phyloP scores from a whole-genome alignment of 2,797 vertebrate species.

The Margarornis squamiger region DNA sequence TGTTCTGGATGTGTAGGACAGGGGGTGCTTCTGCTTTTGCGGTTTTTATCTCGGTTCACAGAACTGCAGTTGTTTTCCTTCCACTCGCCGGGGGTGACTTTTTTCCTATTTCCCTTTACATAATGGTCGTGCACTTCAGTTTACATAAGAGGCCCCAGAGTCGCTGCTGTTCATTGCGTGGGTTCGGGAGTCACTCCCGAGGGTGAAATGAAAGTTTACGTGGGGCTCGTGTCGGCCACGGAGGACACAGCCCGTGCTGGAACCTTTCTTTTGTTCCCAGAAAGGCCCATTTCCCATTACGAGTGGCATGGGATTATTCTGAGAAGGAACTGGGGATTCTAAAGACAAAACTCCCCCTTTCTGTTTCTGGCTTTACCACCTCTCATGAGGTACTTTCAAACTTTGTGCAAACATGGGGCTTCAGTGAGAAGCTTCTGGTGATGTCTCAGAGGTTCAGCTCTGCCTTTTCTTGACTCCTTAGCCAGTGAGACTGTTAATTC shows the following conservation, averaged over 20 bases:
- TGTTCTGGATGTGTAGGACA: background rate
- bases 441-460: background rate
- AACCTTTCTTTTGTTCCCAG: rapidly evolving
- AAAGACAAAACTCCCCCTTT: background rate
- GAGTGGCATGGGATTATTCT: background rate
- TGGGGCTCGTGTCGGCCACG: background rate
- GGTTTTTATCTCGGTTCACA: background rate
- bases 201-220: background rate
- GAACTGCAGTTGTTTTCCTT: slow-evolving; percentile 42
- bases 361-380: background rate
- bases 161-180: rapidly evolving
- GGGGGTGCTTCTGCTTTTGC: slow-evolving; percentile 39
- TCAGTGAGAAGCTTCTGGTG: background rate
- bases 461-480: background rate
- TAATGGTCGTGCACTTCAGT: rapidly evolving
- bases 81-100: background rate
- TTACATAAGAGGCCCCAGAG: background rate
- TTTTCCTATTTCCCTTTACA: slow-evolving; percentile 46
- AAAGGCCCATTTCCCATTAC: background rate
- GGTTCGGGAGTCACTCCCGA: background rate
- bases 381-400: background rate
- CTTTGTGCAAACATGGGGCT: rapidly evolving
- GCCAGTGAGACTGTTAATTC: background rate
- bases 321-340: background rate
- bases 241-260: rapidly evolving